Evolutionary conservation across 2,797 vertebrate species (phyloP), one percentile per base, ranked within the genome.

Genomic region (Catostomus latipinnis): DNA sequence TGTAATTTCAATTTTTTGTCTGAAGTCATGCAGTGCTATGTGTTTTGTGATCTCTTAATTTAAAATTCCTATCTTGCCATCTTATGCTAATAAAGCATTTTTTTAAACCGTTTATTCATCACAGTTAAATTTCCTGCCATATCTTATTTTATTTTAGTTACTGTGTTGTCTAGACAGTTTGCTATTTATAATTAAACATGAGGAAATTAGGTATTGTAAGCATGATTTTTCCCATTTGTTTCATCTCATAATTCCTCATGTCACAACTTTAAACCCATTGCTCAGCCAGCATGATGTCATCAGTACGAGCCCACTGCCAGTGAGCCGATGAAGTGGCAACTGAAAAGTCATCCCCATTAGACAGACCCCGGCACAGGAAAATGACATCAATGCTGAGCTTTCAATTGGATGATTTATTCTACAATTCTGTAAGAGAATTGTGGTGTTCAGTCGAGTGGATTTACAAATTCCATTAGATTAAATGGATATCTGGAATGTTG

Each of bases 301-400:
- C 56, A 65, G 16, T 46, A 57, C 18, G 57, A 76, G 49, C 49
- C 74, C 65, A 70, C 49, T 11, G 2, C 43, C n/a, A 1, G 58
- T 52, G 13, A 68, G 61, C 78, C 43, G 74, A 46, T 78, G 78
- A 75, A 61, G 61, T 83, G 84, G 67, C 78, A 58, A 53, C 34
- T 80, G 68, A 18, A 52, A 48, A 71, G 67, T 83, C 71, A 79
- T 75, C 71, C 56, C 18, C 7, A 18, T 18, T 16, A 58, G 9
- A 56, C 52, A 50, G 49, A 34, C 22, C 14, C 34, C 1, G 13
- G 53, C 82, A 60, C 73, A 22, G 12, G 12, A 54, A 62, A 76
- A 85, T 87, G 81, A 85, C 68, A 62, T 86, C 83, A 87, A 60
- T 80, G 1, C 74, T 72, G 53, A 76, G 49, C 67, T 65, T 75